A percentile compares a stretch with the other conserved stretches of the same genome.
These are phyloP conservation scores for Passer montanus DNA, from an alignment of 2,113 vertebrate species.

Conservation along the genomic window DNA sequence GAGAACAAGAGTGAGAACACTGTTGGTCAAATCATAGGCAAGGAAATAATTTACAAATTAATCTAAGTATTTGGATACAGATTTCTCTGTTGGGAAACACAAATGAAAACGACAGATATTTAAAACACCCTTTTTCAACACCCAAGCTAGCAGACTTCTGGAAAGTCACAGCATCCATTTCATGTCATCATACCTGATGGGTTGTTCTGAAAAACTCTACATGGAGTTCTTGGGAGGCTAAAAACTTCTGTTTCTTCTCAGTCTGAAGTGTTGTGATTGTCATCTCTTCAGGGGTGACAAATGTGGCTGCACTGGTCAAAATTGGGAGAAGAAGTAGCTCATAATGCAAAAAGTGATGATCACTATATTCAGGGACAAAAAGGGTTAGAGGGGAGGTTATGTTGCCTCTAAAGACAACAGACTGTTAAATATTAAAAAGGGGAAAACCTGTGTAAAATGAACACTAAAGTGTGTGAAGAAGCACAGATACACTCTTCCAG, in stretches of 20 bases:
- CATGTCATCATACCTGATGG: not conserved
- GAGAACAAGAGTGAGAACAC: not conserved
- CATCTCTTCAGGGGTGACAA: not conserved
- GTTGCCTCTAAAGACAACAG: not conserved
- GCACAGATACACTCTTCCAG: not conserved
- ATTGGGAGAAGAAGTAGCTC: not conserved
- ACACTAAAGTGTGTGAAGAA: not conserved
- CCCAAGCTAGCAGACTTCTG: not conserved
- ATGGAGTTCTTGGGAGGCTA: not conserved
- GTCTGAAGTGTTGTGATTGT: not conserved
- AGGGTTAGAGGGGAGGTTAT: not conserved
- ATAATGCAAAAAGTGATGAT: not conserved
- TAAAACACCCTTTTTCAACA: not conserved
- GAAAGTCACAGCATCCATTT: not conserved
- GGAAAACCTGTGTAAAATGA: not conserved
- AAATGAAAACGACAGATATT: not conserved
- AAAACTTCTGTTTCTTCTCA: not conserved
- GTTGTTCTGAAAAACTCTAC: not conserved
- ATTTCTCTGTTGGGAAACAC: not conserved
- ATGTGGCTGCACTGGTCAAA: not conserved
- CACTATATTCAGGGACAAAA: not conserved
- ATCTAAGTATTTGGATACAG: not conserved
- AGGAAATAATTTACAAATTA: not conserved
- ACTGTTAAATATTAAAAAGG: not conserved
- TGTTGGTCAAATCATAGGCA: not conserved